Evolutionary conservation across 2,888 invertebrate genomes (phyloP).

Genomic region (Tachina lurida): DNA sequence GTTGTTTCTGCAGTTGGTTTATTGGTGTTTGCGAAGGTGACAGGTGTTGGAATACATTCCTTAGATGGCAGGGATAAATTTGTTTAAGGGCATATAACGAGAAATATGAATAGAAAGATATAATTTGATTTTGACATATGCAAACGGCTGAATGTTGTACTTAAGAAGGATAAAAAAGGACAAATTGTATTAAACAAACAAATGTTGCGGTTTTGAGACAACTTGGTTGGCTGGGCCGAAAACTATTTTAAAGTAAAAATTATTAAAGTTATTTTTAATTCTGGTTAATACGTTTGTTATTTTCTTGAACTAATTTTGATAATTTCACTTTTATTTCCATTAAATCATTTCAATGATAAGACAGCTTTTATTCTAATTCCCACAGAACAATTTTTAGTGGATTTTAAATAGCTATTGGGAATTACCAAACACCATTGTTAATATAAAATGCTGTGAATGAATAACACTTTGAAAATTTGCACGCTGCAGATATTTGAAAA

Average conservation of each 20-base stretch:
- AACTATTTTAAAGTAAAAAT: not conserved
- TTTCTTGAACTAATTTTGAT: not conserved
- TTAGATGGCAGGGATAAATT: conserved; percentile 38
- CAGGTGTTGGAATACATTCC: conserved; percentile 71
- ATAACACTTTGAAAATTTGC: too few relatives aligned
- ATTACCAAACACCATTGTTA: too few relatives aligned
- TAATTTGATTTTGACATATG: conserved; percentile 57
- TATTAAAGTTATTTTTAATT: not conserved
- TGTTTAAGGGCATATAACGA: conserved; percentile 31
- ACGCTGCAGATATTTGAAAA: too few relatives aligned
- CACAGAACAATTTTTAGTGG: too few relatives aligned
- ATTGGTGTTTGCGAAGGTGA: conserved; percentile 69
- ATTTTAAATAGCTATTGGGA: too few relatives aligned
- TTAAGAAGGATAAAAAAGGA: not conserved
- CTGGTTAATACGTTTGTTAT: not conserved
- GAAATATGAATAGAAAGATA: conserved; percentile 23
- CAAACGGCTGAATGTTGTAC: conserved; percentile 26
- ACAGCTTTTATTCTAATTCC: too few relatives aligned
- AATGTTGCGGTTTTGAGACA: conserved; percentile 46
- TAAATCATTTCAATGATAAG: too few relatives aligned
- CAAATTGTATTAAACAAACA: conserved; percentile 23
- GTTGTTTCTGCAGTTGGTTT: conserved; percentile 38
- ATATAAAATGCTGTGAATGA: too few relatives aligned
- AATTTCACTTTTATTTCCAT: too few relatives aligned
- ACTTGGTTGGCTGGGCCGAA: not conserved